A percentile compares a stretch with the other conserved stretches of the same genome.
Conservation (phyloP, 2,797 vertebrate species). For the Pseudochirops corinnae region DNA sequence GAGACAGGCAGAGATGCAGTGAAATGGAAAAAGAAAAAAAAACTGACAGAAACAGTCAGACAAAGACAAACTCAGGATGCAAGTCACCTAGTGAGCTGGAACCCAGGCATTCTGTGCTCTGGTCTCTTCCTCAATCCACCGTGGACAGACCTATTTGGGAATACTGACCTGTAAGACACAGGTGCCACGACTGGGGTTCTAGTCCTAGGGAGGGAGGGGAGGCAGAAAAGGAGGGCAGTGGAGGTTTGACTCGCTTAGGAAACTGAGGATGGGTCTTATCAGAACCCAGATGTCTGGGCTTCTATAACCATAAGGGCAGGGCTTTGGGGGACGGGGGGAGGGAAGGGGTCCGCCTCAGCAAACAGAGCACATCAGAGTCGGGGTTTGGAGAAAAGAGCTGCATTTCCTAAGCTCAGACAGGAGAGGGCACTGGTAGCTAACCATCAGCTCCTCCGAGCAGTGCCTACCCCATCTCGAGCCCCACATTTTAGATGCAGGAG, state of each 20-base stretch:
- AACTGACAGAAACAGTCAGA: slow-evolving; percentile 24
- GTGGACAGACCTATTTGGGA: background rate
- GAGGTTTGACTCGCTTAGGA: slow-evolving; percentile 27
- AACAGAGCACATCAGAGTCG: background rate
- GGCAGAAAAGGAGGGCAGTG: slow-evolving; percentile 20
- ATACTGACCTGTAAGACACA: background rate
- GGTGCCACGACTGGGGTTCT: slow-evolving; percentile 16
- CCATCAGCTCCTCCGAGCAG: background rate
- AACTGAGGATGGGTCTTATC: background rate
- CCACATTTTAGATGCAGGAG: background rate
- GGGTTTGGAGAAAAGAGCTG: background rate
- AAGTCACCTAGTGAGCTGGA: background rate
- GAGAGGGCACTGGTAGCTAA: slow-evolving; percentile 11
- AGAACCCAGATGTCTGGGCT: background rate
- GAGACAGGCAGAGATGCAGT: slow-evolving; percentile 53
- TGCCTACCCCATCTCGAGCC: background rate
- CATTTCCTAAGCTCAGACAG: background rate
- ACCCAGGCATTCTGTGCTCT: background rate
- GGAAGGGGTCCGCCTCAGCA: background rate
- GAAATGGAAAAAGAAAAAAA: background rate
- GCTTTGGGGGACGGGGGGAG: background rate
- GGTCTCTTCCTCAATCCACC: slow-evolving; percentile 44
- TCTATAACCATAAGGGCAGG: background rate
- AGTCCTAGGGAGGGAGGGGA: slow-evolving; percentile 31
- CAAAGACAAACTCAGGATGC: slow-evolving; percentile 36